Percentiles rank a stretch among this genome's conserved stretches.
Conservation (phyloP, 2,888 invertebrate genomes). For the Pyrgus malvae region DNA sequence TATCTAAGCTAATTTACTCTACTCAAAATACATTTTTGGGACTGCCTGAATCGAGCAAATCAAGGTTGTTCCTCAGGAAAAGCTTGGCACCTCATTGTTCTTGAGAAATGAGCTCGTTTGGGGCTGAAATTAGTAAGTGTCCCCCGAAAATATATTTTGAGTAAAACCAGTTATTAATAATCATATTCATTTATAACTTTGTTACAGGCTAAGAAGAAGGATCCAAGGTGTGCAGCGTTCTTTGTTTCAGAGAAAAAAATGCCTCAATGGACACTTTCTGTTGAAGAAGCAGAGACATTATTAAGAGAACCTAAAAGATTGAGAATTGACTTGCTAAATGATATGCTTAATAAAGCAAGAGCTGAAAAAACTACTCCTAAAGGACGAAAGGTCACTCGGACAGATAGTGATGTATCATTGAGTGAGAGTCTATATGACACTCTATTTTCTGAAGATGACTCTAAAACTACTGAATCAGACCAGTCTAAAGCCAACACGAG, state of each 20-base stretch:
- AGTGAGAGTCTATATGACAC: constrained; percentile 75
- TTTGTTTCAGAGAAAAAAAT: constrained; percentile 78
- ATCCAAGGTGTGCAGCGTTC: constrained; percentile 76
- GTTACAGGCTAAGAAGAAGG: constrained; percentile 78
- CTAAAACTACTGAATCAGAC: constrained; percentile 53
- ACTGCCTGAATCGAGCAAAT: too few species aligned
- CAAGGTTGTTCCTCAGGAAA: too few species aligned
- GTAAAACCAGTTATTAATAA: too few species aligned
- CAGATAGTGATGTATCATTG: constrained; percentile 69
- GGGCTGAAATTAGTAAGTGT: too few species aligned
- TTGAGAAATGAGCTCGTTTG: too few species aligned
- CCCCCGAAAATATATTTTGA: too few species aligned
- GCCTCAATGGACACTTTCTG: constrained; percentile 86
- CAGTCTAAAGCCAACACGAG: constrained; percentile 49
- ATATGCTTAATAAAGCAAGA: constrained; percentile 55
- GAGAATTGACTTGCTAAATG: constrained; percentile 78
- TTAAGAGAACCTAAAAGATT: constrained; percentile 77
- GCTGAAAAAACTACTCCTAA: constrained; percentile 47
- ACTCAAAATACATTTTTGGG: too few species aligned
- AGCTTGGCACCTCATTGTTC: too few species aligned
- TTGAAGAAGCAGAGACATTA: constrained; percentile 88
- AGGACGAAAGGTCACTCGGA: constrained; percentile 58
- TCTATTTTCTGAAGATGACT: constrained; percentile 68
- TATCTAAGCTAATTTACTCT: too few species aligned
- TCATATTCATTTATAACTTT: constrained; percentile 12